Percentiles rank a stretch among this genome's conserved stretches.
Evolutionary conservation across 2,888 invertebrate genomes (phyloP).

Genomic region (Craniophora ligustri): DNA sequence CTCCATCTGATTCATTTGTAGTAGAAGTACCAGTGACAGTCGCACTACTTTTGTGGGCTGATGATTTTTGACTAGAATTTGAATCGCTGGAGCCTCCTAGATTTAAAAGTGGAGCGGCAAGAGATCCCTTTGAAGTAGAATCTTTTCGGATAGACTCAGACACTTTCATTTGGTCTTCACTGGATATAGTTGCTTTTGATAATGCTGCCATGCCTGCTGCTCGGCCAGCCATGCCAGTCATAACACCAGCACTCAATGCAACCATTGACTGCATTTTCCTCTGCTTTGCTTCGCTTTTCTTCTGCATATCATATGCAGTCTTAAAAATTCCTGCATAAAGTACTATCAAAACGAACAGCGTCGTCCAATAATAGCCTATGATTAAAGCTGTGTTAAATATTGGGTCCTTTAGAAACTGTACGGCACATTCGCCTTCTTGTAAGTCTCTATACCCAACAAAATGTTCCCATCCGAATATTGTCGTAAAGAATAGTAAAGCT

Average conservation of each 20-base stretch:
- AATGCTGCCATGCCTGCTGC: conserved; percentile 96
- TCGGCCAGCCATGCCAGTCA: conserved; percentile 96
- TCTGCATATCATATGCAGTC: conserved; percentile 99
- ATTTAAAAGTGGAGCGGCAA: conserved; percentile 78
- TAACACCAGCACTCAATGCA: conserved; percentile 95
- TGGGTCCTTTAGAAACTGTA: conserved; percentile 99
- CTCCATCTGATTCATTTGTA: conserved; percentile 84
- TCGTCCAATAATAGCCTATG: conserved; percentile 99
- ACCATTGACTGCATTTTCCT: conserved; percentile 98
- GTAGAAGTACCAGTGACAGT: conserved; percentile 89
- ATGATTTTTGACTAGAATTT: conserved; percentile 89
- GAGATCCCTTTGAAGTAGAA: conserved; percentile 76
- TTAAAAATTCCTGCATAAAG: conserved; percentile 99
- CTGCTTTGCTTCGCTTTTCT: conserved; percentile 98
- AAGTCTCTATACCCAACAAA: conserved; percentile 97
- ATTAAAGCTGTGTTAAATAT: conserved; percentile 99
- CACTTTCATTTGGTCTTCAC: conserved; percentile 91
- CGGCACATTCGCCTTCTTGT: conserved; percentile 96
- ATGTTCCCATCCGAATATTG: conserved; percentile 99
- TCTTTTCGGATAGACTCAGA: conserved; percentile 79
- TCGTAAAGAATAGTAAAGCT: conserved; percentile 98
- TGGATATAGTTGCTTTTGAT: conserved; percentile 92
- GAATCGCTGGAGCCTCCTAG: conserved; percentile 87
- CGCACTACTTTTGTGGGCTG: conserved; percentile 88
- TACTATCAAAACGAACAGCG: conserved; percentile 97